These are phyloP conservation scores for Carcina quercana DNA, from an alignment of 2,888 invertebrate genomes.

Conservation along the genomic window DNA sequence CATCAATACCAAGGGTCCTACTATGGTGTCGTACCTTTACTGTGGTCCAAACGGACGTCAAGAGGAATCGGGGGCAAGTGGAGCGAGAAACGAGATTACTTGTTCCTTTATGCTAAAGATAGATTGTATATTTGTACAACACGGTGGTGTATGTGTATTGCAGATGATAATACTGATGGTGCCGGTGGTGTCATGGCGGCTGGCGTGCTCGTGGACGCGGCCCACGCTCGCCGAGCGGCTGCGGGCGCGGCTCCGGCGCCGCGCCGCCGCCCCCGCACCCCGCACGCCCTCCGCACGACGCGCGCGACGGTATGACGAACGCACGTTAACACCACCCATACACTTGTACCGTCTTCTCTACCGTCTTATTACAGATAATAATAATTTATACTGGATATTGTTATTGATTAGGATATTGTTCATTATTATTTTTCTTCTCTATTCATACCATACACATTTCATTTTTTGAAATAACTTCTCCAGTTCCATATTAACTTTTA, in stretches of 20 bases:
- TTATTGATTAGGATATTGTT: too few relatives aligned
- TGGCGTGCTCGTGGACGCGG: constrained; percentile 93
- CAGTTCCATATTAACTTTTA: background rate
- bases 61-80: too few relatives aligned
- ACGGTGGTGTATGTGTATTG: background rate
- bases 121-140: too few relatives aligned
- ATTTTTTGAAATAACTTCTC: too few relatives aligned
- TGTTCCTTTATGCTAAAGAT: too few relatives aligned
- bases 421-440: too few relatives aligned
- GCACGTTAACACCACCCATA: background rate
- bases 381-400: too few relatives aligned
- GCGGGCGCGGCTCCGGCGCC: constrained; percentile 83
- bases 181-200: constrained; percentile 95
- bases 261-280: constrained; percentile 83
- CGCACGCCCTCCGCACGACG: constrained; percentile 92
- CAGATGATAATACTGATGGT: constrained; percentile 87
- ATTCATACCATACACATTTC: too few relatives aligned
- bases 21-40: too few relatives aligned
- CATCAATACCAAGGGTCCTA: too few relatives aligned
- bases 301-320: constrained; percentile 82
- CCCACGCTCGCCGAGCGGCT: constrained; percentile 95
- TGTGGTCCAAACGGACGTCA: too few relatives aligned
- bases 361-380: background rate
- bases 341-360: background rate
- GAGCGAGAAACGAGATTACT: too few relatives aligned